A percentile compares a stretch with the other conserved stretches of the same genome.
phyloP scores from a whole-genome alignment of 2,888 invertebrate species.

The Petrolisthes cinctipes region DNA sequence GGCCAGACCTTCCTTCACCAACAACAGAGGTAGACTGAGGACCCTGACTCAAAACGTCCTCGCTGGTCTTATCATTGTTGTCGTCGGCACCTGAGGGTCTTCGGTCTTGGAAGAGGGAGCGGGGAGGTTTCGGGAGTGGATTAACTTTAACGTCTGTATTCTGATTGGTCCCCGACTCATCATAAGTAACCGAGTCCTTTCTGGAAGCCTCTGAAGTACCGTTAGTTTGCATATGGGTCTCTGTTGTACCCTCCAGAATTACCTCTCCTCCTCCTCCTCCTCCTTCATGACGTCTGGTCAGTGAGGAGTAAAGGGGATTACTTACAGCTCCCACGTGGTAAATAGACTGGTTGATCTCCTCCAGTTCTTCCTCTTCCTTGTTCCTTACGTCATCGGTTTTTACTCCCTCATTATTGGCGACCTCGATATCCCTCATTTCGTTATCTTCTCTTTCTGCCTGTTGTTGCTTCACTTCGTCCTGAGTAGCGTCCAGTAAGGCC shows the following conservation, averaged over 20 bases:
- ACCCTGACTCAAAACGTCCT: not conserved
- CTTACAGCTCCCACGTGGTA: constrained; percentile 17
- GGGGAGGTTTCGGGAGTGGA: constrained; percentile 45
- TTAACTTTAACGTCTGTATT: constrained; percentile 31
- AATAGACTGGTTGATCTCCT: constrained; percentile 11
- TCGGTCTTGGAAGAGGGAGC: constrained; percentile 8
- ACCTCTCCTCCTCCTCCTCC: too few relatives aligned
- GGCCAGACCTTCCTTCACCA: not conserved
- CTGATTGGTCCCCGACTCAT: not conserved
- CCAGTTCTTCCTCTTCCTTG: constrained; percentile 7
- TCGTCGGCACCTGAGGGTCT: constrained; percentile 11
- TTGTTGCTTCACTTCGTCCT: not conserved
- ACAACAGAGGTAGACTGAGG: constrained; percentile 6
- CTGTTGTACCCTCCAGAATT: too few relatives aligned
- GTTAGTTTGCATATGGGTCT: not conserved
- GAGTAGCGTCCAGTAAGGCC: not conserved
- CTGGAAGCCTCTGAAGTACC: constrained; percentile 25
- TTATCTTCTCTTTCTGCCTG: not conserved
- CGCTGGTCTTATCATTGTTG: not conserved
- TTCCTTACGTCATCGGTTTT: not conserved
- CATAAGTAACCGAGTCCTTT: not conserved
- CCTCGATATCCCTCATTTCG: not conserved
- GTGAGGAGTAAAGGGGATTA: constrained; percentile 35
- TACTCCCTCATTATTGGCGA: not conserved
- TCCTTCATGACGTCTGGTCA: not conserved